Evolutionary conservation across 2,888 invertebrate species (phyloP), one percentile per base, ranked within the genome.

Genomic region (Seira sanloemensis): DNA sequence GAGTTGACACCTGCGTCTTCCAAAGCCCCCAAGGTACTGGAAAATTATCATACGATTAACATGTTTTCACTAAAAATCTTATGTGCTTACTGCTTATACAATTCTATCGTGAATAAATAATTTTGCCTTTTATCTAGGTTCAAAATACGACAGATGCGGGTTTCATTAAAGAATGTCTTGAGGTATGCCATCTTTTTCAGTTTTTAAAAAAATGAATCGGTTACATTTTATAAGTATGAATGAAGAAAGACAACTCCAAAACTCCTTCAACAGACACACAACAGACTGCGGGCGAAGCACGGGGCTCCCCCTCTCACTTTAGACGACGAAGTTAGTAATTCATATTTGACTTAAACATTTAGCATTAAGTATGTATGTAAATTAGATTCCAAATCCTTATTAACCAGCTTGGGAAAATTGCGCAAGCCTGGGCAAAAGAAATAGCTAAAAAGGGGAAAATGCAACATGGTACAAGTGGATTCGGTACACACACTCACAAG

Each of bases 381-480:
- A 37, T 37, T 27, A 50, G 16, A 46, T 7, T 25, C 9, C 24
- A 54, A 54, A 12, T 50, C n/a, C 21, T 4, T 73, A 16, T 9
- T 71, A n/a, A n/a, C 9, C 21, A 89, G 89, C 65, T 89, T 4
- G 83, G 77, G 19, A 85, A 86, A 69, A 84, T 88, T n/a, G 82
- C 88, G 9, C 88, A 88, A 80, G 86, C 85, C 2, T 87, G 88
- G 87, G 88, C 86, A 9, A 86, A 87, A 37, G 72, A 88, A 5
- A 26, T 88, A 21, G 89, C 89, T 1, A 78, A 69, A 12, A 46
- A 74, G 19, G 86, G 85, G 1, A 68, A 82, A 65, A 88, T 89
- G 89, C 78, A 78, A 19, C 88, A 88, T 50, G 85, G 84, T 65
- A 71, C 68, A 0, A 78, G 74, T 58, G 87, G 87, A n/a, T 85